Conservation (phyloP, 1,140 invertebrate genomes). For the Triops longicaudatus region DNA sequence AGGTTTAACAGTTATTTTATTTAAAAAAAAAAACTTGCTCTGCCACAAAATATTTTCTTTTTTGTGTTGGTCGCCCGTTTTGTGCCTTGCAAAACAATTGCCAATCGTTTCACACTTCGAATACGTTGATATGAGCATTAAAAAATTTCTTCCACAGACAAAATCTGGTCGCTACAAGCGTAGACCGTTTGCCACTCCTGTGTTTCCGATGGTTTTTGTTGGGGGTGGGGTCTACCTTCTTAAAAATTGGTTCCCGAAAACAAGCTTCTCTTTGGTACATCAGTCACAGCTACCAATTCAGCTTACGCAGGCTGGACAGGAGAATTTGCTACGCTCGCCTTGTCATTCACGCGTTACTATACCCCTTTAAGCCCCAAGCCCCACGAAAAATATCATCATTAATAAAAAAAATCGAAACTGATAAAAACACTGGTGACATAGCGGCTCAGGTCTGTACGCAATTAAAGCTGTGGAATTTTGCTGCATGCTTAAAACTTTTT, state of each 20-base stretch:
- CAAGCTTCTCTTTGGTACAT: constrained; percentile 6
- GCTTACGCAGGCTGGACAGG: neutral
- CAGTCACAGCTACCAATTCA: constrained; percentile 14
- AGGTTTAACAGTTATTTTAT: neutral
- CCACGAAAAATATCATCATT: neutral
- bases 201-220: neutral
- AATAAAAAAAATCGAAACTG: constrained; percentile 1
- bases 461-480: neutral
- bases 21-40: neutral
- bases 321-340: neutral
- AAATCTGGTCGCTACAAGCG: neutral
- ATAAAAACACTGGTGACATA: neutral
- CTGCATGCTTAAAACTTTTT: neutral
- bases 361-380: neutral
- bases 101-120: neutral
- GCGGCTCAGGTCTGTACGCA: no score
- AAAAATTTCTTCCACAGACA: neutral
- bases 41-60: neutral
- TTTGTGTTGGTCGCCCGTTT: neutral
- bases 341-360: constrained; percentile 6
- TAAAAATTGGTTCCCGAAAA: constrained; percentile 3
- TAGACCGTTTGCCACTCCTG: neutral
- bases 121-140: constrained; percentile 11
- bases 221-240: neutral
- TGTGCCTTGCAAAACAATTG: neutral